These are phyloP conservation scores for Sebastes taczanowskii DNA, from an alignment of 2,797 vertebrate species.

Conservation along the genomic window DNA sequence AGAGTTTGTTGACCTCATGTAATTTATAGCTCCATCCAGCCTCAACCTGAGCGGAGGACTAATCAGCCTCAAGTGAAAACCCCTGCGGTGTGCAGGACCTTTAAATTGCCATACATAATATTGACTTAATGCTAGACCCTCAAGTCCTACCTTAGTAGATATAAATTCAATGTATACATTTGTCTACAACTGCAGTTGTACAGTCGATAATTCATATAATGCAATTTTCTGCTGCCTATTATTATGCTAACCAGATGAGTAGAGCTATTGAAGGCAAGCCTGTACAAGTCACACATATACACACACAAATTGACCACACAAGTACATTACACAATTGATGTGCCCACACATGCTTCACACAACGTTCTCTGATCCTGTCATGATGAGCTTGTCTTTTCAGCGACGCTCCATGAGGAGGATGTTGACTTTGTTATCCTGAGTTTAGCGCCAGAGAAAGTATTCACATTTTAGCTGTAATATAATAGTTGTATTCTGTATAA, in stretches of 20 bases:
- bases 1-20: not conserved
- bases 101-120: not conserved
- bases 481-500: not conserved
- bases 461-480: not conserved
- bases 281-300: not conserved
- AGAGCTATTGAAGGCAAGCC: slow-evolving; percentile 10
- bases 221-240: not conserved
- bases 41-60: not conserved
- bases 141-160: not conserved
- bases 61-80: not conserved
- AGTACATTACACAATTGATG: slow-evolving; percentile 22
- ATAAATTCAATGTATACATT: not conserved
- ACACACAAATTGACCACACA: not conserved
- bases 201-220: not conserved
- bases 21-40: not conserved
- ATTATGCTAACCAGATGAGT: slow-evolving; percentile 1
- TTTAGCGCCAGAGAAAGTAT: not conserved
- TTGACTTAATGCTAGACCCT: not conserved
- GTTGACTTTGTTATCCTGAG: slow-evolving; percentile 14
- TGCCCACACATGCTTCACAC: slow-evolving; percentile 43
- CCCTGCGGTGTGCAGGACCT: not conserved
- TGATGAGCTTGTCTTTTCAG: slow-evolving; percentile 25
- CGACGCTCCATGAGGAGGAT: not conserved
- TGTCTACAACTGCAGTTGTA: not conserved
- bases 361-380: not conserved